Evolutionary conservation across 2,113 vertebrate species (phyloP).

Genomic region (Naja naja): DNA sequence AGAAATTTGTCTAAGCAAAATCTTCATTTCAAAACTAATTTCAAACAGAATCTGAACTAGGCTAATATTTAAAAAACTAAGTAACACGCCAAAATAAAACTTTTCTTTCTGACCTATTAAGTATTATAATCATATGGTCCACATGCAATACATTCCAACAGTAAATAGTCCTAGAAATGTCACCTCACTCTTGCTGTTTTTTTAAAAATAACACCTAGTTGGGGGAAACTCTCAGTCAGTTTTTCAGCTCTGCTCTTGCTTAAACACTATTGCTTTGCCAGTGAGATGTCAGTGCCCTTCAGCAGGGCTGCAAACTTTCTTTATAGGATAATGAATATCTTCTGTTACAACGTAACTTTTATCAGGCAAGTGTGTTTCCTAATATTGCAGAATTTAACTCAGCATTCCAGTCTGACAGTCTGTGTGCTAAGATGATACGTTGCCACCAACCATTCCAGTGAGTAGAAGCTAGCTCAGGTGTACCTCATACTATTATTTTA

Average conservation of each 20-base stretch:
- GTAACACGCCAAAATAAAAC: not conserved
- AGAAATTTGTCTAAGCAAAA: not conserved
- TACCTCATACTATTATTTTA: slow-evolving; percentile 6
- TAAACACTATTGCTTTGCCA: slow-evolving; percentile 24
- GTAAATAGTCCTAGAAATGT: not conserved
- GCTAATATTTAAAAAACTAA: not conserved
- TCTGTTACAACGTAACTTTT: not conserved
- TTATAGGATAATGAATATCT: not conserved
- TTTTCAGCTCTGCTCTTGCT: slow-evolving; percentile 30
- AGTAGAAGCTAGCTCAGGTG: slow-evolving; percentile 21
- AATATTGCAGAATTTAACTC: slow-evolving; percentile 25
- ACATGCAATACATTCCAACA: slow-evolving; percentile 4
- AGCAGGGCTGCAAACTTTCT: slow-evolving; percentile 10
- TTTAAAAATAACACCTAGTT: slow-evolving; percentile 1
- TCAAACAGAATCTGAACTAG: not conserved
- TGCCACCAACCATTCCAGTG: slow-evolving; percentile 9
- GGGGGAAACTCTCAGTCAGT: not conserved
- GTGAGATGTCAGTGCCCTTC: not conserved
- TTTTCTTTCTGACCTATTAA: not conserved
- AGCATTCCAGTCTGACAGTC: not conserved
- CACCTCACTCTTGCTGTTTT: not conserved
- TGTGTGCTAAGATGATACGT: not conserved
- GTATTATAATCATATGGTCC: not conserved
- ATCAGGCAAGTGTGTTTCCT: slow-evolving; percentile 11
- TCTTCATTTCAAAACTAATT: not conserved